Conservation (phyloP, 2,113 vertebrate genomes). For the Podarcis cretensis region DNA sequence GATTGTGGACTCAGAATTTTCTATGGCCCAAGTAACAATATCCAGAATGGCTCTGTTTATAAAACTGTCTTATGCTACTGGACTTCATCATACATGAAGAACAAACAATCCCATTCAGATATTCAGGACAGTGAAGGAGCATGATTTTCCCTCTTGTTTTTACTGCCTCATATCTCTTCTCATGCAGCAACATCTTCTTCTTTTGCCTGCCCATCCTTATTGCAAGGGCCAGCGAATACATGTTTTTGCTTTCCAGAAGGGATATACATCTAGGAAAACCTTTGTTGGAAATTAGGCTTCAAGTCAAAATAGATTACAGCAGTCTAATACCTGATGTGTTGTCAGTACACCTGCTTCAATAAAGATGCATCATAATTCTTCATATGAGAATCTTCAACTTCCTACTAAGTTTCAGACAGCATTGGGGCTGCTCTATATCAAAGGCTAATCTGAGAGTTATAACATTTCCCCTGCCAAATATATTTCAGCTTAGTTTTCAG, state of each 20-base stretch:
- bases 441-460: neutral
- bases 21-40: neutral
- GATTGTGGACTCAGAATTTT: neutral
- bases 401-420: neutral
- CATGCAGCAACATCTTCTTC: neutral
- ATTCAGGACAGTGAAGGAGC: neutral
- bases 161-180: neutral
- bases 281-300: neutral
- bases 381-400: neutral
- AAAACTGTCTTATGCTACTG: neutral
- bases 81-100: neutral
- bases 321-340: neutral
- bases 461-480: neutral
- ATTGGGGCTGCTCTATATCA: neutral
- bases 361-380: neutral
- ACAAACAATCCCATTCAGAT: neutral
- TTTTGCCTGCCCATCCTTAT: neutral
- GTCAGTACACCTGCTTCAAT: neutral
- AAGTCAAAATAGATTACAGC: neutral
- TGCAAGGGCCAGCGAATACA: neutral
- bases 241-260: neutral
- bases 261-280: neutral
- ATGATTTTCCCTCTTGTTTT: neutral
- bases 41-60: neutral
- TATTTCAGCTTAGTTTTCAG: neutral